Base-by-base conservation (phyloP, 2,113 vertebrate genomes). In the Caretta caretta region DNA sequence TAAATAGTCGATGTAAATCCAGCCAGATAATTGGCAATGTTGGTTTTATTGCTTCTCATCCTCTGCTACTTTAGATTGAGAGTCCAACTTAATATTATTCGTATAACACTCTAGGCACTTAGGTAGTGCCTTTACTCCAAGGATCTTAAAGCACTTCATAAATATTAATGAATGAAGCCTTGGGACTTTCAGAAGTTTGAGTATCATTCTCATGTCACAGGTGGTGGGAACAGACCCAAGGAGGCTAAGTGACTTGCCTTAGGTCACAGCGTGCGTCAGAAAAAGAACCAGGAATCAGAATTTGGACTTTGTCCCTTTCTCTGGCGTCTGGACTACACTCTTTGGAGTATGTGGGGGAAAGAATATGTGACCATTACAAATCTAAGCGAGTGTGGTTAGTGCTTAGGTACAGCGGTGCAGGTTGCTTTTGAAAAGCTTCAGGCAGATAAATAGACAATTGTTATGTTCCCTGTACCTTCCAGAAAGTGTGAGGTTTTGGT, bases 171-270 rank as follows among this genome's bases (percentile, higher is more conserved):
- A 84, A 1, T 46, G 2, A 8, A 3, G 10, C 46, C 10, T 48
- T 19, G 69, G 80, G 76, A 72, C 14, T 1, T 42, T 75, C 31
- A 49, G 78, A 42, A 13, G 1, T 84, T 85, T 9, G 49, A 57
- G 42, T 9, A 19, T 8, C 79, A 25, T 22, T 93, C 2, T 53
- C 0, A 0, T 12, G 35, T 25, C 1, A 0, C 5, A 75, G 79
- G 0, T 8, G 56, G 82, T 35, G 38, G 46, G 13, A 29, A 29
- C 42, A 48, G 42, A 48, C 42, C 4, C 42, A 11, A 29, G 75
- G 75, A 78, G 85, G 56, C 56, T 78, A 42, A 1, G 54, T 3
- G 53, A 3, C 22, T 59, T 49, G 80, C 83, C 20, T 0, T 10
- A 42, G 65, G 25, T 5, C 3, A 1, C 27, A 5, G 16, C 5